Conservation (phyloP, 2,888 invertebrate genomes). For the Eupithecia abbreviata region DNA sequence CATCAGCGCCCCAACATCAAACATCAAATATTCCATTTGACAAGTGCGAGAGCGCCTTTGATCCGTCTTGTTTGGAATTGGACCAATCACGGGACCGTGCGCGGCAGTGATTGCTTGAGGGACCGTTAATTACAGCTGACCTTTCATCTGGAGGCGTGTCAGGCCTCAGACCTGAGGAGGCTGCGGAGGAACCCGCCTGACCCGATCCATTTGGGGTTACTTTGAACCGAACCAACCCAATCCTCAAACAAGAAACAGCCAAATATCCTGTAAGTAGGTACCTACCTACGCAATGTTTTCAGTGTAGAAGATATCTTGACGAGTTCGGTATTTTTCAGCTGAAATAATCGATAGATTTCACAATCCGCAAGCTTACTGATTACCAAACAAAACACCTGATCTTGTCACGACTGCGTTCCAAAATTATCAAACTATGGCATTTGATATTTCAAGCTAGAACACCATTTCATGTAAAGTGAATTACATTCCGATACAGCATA, state of each 20-base stretch:
- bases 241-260: not conserved
- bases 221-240: slow-evolving; percentile 3
- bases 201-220: slow-evolving; percentile 11
- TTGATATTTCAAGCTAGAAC: not conserved
- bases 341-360: not conserved
- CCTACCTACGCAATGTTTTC: not conserved
- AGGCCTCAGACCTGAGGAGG: slow-evolving; percentile 31
- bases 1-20: slow-evolving; percentile 62
- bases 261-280: not conserved
- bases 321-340: not conserved
- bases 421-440: not conserved
- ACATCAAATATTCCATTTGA: slow-evolving; percentile 80
- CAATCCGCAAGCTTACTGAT: not conserved
- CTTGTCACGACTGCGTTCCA: not conserved
- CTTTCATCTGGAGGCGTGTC: slow-evolving; percentile 71
- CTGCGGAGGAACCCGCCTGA: slow-evolving; percentile 15
- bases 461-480: not conserved
- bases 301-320: not conserved
- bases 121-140: slow-evolving; percentile 81
- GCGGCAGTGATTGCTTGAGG: slow-evolving; percentile 76
- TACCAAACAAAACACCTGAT: not conserved
- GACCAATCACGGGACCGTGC: slow-evolving; percentile 72
- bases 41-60: slow-evolving; percentile 71
- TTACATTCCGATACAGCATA: not conserved
- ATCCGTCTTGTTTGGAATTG: slow-evolving; percentile 66